phyloP scores from a whole-genome alignment of 1,140 invertebrate species.

The Drosophila nebulosa region DNA sequence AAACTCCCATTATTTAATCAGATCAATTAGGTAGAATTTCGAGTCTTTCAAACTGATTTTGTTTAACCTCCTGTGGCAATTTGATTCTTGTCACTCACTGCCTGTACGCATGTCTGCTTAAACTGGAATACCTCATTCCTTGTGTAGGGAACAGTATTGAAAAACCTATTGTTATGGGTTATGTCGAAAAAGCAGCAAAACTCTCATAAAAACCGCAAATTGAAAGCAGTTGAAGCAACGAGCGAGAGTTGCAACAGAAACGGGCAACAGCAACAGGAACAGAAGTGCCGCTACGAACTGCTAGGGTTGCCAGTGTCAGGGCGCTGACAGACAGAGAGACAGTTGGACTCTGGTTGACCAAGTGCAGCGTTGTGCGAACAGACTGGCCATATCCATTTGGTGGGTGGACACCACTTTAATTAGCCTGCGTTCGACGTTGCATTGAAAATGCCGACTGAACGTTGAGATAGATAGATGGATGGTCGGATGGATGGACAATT shows the following conservation, averaged over 20 bases:
- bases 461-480: conserved; percentile 30
- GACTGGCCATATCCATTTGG: conserved; percentile 29
- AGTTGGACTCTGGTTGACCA: conserved; percentile 25
- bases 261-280: not conserved
- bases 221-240: conserved; percentile 39
- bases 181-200: conserved; percentile 53
- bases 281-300: conserved; percentile 53
- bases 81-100: not conserved
- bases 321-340: conserved; percentile 60
- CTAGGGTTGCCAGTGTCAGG: conserved; percentile 14
- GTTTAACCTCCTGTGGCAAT: no score
- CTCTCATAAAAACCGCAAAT: conserved; percentile 66
- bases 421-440: conserved; percentile 60
- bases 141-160: conserved; percentile 9
- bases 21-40: no score
- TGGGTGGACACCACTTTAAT: conserved; percentile 78
- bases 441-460: conserved; percentile 57
- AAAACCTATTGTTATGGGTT: conserved; percentile 19
- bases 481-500: conserved; percentile 18
- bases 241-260: conserved; percentile 26
- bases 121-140: not conserved
- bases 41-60: no score
- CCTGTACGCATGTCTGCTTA: no score
- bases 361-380: conserved; percentile 11
- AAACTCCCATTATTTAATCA: no score